Evolutionary conservation across 1,140 invertebrate genomes (phyloP).

Genomic region (Camponotus vicinus): DNA sequence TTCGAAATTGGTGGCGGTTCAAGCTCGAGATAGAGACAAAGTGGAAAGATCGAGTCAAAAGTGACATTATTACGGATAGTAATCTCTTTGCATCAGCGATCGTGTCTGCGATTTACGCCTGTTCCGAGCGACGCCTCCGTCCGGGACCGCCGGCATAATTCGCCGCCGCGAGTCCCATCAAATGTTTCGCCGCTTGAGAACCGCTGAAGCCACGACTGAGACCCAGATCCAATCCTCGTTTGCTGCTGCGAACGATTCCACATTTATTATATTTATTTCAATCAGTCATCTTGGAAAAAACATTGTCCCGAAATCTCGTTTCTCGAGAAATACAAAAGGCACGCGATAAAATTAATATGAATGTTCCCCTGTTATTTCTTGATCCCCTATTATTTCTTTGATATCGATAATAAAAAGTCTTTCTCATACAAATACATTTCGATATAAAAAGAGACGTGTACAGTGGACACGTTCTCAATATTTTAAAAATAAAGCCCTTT

Average conservation of each 20-base stretch:
- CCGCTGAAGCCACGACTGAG: slow-evolving; percentile 95
- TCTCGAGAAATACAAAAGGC: not conserved
- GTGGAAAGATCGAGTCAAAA: slow-evolving; percentile 37
- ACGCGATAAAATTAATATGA: not conserved
- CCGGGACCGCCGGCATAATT: slow-evolving; percentile 95
- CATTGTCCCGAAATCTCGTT: not conserved
- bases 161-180: slow-evolving; percentile 95
- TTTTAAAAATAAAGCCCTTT: slow-evolving; percentile 34
- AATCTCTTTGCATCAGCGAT: slow-evolving; percentile 37
- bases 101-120: slow-evolving; percentile 71
- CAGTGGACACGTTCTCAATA: slow-evolving; percentile 4
- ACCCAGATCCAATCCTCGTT: slow-evolving; percentile 93
- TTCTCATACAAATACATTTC: slow-evolving; percentile 3
- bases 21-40: slow-evolving; percentile 47
- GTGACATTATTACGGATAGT: slow-evolving; percentile 49
- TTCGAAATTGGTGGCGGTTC: slow-evolving; percentile 22
- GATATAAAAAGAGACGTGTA: slow-evolving; percentile 12
- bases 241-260: slow-evolving; percentile 87
- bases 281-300: not conserved
- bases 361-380: not conserved
- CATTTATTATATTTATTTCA: not conserved
- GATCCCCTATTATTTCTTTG: not conserved
- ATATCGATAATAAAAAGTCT: slow-evolving; percentile 21
- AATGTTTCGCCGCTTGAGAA: slow-evolving; percentile 94
- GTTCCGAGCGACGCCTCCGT: slow-evolving; percentile 91